Evolutionary conservation across 2,888 invertebrate species (phyloP), one percentile per base, ranked within the genome.

Genomic region (Stenotaenia linearis): DNA sequence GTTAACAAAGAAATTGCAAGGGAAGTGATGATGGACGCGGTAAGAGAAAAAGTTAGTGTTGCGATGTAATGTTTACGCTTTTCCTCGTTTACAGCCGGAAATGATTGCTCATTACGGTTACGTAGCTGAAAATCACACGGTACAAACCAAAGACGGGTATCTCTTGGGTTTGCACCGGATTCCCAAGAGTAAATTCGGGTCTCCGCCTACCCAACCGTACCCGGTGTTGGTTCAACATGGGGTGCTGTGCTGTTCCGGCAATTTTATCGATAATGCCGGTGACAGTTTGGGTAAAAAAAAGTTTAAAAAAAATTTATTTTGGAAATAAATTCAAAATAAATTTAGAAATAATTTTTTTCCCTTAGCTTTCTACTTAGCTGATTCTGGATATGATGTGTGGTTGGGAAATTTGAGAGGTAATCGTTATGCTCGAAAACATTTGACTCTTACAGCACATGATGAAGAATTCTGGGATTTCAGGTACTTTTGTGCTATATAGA

Each of bases 381-480:
- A 76, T 76, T 18, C 6, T 32, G 76, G 76, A 0, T 76, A 76
- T 23, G 76, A 76, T 32, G 76, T 76, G 23, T 76, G 76, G 76
- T 40, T 76, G 12, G 76, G 76, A 12, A 76, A 76, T 32, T 10
- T 76, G 4, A 35, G 76, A 76, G 76, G 32, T 12, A 76, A 76
- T 23, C 37, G 37, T 23, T 76, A 76, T 76, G 30, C 76, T 15
- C n/a, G 30, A 32, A 76, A 40, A 30, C 76, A 76, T 30, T 5
- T 21, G 35, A 76, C 37, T 28, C 40, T 76, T 28, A 4, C 32
- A 1, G 12, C n/a, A 10, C 0, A 25, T 3, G 76, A 76, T 23
- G 40, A 76, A 5, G 76, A 3, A 12, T 76, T 76, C 40, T 76
- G 76, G 76, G 40, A 76, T 76, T 76, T 37, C 23, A 76, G 76